Evolutionary conservation across 23 tunicate species (phyloP).

Genomic region (Clavelina lepadiformis): DNA sequence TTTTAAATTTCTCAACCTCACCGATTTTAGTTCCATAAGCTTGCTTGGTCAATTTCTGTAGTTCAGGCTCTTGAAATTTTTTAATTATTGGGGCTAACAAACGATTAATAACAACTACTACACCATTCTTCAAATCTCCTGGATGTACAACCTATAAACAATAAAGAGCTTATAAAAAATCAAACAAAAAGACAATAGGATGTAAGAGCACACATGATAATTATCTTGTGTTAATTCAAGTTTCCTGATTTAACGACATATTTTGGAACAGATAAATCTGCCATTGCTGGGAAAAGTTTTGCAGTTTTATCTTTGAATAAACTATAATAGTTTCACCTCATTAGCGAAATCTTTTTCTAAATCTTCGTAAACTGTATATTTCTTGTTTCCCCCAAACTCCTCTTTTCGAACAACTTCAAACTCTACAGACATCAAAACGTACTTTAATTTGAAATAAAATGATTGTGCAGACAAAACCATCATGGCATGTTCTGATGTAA

Average conservation of each 20-base stretch:
- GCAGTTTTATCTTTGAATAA: no score
- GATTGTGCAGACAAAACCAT: no score
- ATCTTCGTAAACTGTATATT: constrained; percentile 46
- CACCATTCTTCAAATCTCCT: constrained; percentile 86
- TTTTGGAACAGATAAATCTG: no score
- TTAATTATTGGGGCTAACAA: constrained; percentile 76
- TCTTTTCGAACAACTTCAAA: constrained; percentile 59
- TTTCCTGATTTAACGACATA: no score
- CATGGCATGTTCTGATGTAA: no score
- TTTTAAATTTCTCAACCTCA: no score
- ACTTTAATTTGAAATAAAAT: background rate
- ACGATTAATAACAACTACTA: constrained; percentile 64
- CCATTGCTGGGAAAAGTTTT: no score
- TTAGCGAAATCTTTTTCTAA: constrained; percentile 75
- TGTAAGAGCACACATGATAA: no score
- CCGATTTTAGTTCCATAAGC: no score
- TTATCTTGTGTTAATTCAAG: no score
- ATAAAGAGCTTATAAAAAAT: background rate
- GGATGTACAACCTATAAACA: constrained; percentile 79
- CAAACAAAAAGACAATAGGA: no score
- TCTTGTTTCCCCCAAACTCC: constrained; percentile 88
- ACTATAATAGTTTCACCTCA: constrained; percentile 20
- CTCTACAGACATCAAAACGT: constrained; percentile 20
- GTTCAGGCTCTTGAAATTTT: constrained; percentile 53
- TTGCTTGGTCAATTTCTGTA: constrained; percentile 46